Evolutionary conservation across 2,888 invertebrate genomes (phyloP), one percentile per base, ranked within the genome.

Genomic region (Acleris laterana): DNA sequence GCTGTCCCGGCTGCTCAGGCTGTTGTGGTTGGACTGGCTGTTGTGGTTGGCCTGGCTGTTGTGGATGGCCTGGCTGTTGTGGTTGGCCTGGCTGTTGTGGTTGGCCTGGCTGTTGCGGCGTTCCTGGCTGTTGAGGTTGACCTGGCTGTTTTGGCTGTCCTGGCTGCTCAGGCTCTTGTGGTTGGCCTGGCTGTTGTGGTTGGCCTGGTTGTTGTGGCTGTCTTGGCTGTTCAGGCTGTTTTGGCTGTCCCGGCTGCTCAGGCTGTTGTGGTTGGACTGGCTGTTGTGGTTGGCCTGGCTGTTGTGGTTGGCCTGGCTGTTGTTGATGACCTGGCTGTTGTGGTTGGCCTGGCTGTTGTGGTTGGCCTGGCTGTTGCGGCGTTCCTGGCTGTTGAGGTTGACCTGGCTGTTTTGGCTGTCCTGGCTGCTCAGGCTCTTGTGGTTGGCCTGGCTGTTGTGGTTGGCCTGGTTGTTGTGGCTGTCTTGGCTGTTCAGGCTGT

Each of bases 361-460:
- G 53, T 3, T 53, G 9, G 0, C 13, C 22, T 38, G 62, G 48
- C 13, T 38, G 46, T 20, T 5, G 52, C 32, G 58, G 64, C 7
- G 44, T 16, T 0, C 46, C 58, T 44, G 51, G 57, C 3, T 48
- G 16, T 16, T 51, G n/a, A n/a, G n/a, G n/a, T n/a, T 51, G 19
- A 0, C 46, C 58, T 44, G 51, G 57, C 3, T 48, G 16, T 16
- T 51, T 32, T 46, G 62, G 57, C 1, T 42, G 6, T 5, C 38
- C 56, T n/a, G 22, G 49, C 6, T 48, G 20, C n/a, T n/a, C n/a
- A n/a, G n/a, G n/a, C n/a, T n/a, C n/a, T 11, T 38, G 50, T 51
- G 63, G 60, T 6, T 53, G 28, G 2, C 51, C 57, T 48, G 55
- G 55, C 6, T 59, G 16, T 17, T 25, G 28, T 19, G 56, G 60